Base-by-base conservation (phyloP, 2,888 invertebrate genomes). In the Ectemnius lituratus region DNA sequence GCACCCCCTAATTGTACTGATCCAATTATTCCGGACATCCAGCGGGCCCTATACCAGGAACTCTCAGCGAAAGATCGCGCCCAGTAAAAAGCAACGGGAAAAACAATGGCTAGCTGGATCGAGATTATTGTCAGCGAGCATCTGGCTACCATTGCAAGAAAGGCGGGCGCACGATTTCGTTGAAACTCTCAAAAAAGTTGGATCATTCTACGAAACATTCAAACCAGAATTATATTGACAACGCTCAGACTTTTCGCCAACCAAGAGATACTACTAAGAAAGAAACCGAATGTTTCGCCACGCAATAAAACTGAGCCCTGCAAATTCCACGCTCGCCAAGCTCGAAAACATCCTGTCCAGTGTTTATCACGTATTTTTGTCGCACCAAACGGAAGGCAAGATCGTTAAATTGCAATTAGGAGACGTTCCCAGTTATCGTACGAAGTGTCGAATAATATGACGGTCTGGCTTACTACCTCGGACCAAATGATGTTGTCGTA, bases 21-120 rank as follows among this genome's bases (percentile, higher is more conserved):
- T 85, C 85, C 86, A 86, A 87, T 87, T 87, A 87, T 86, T 84
- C 73, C 78, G 70, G 70, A 79, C 72, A 66, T 79, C 70, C 81
- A 73, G 65, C 73, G 58, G 52, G 62, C 52, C 23, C 62, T 68
- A 46, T 61, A 11, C 56, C 65, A 57, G 18, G 62, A 65, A 63
- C 63, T 52, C 57, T 27, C 27, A 57, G 66, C 46, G 11, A 66
- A 49, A 68, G 46, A 28, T 27, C 28, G 46, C 60, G 64, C 62
- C 23, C 59, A 60, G 64, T 52, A 60, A 58, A 23, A 11, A 6
- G 8, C 57, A 47, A 28, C 20, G 18, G n/a, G 47, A 58, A 72
- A 37, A 56, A 16, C 56, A 27, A n/a, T 14, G 20, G 20, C n/a
- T 14, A 37, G 28, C 18, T 18, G 20, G 37, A 71, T 60, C 52